These are phyloP conservation scores for Zaprionus obscuricornis DNA, from an alignment of 2,888 invertebrate species.

Conservation along the genomic window DNA sequence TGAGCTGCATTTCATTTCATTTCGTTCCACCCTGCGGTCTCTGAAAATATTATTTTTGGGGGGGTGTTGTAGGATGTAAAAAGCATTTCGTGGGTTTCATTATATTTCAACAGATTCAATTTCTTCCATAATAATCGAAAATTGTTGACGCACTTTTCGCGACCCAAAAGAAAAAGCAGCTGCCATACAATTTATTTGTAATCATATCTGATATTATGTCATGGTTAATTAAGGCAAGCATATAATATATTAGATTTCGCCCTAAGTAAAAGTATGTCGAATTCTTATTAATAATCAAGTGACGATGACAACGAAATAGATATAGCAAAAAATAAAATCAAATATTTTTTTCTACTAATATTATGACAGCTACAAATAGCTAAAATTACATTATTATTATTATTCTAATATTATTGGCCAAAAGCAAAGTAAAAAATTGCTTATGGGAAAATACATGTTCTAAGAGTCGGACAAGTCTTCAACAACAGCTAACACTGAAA, in stretches of 20 bases:
- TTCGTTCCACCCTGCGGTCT: conserved; percentile 58
- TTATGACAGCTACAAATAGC: too few species aligned
- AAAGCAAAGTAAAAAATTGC: too few species aligned
- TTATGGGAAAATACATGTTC: too few species aligned
- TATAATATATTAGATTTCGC: conserved; percentile 27
- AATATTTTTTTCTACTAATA: too few species aligned
- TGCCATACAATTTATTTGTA: conserved; percentile 34
- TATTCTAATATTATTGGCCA: conserved; percentile 21
- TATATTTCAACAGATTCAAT: conserved; percentile 30
- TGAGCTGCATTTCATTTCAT: conserved; percentile 31
- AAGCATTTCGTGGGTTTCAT: conserved; percentile 56
- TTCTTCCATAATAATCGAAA: conserved; percentile 28
- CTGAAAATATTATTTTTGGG: conserved; percentile 32
- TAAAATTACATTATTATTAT: too few species aligned
- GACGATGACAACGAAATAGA: too few species aligned
- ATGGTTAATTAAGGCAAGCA: conserved; percentile 30
- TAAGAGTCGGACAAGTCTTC: neutral
- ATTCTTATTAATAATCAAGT: too few species aligned
- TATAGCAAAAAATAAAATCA: too few species aligned
- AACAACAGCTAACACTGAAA: conserved; percentile 29
- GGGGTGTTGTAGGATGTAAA: conserved; percentile 21
- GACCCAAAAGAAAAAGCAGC: conserved; percentile 24
- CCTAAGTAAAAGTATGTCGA: too few species aligned
- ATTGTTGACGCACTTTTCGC: conserved; percentile 25
- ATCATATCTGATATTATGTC: conserved; percentile 41